Evolutionary conservation across 2,113 vertebrate genomes (phyloP).

Genomic region (Lophura nycthemera): DNA sequence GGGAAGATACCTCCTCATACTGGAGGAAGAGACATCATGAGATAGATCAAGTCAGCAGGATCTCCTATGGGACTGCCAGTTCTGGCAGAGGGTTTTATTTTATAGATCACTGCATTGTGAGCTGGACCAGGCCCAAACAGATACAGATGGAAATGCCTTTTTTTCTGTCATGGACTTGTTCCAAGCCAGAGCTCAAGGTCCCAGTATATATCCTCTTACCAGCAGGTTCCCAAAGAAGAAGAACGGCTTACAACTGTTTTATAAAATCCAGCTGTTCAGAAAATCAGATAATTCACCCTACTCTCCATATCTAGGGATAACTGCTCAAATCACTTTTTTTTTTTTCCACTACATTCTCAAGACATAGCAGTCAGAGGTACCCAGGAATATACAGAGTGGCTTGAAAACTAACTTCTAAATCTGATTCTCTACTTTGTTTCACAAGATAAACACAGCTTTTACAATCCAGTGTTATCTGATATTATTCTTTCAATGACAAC

Average conservation of each 20-base stretch:
- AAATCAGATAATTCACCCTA: not conserved
- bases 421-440: not conserved
- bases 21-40: not conserved
- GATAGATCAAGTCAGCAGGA: not conserved
- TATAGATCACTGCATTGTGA: constrained; percentile 14
- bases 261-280: constrained; percentile 67
- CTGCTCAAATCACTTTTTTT: not conserved
- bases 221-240: constrained; percentile 59
- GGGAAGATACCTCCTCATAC: rapidly evolving
- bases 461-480: not conserved
- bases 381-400: not conserved
- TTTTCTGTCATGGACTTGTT: not conserved
- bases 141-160: constrained; percentile 32
- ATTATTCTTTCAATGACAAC: not conserved
- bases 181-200: constrained; percentile 30
- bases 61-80: not conserved
- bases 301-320: not conserved
- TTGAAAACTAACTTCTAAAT: constrained; percentile 28
- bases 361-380: not conserved
- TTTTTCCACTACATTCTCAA: not conserved
- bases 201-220: constrained; percentile 23
- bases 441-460: not conserved
- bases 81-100: not conserved
- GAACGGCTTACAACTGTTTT: constrained; percentile 59
- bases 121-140: constrained; percentile 25